These are phyloP conservation scores for Anthonomus grandis DNA, from an alignment of 1,140 invertebrate species.

Conservation along the genomic window DNA sequence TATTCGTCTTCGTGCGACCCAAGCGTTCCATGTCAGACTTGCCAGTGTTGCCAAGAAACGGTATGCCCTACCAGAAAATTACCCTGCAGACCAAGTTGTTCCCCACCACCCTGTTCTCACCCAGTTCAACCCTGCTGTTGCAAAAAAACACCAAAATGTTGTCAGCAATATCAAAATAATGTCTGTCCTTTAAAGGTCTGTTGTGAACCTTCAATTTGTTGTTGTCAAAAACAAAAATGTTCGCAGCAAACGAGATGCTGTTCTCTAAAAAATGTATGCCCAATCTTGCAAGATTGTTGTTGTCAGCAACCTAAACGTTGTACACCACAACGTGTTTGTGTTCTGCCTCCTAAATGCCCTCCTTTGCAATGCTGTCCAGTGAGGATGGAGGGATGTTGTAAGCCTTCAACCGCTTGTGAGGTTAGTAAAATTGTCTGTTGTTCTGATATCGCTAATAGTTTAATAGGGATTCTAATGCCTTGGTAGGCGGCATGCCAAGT, in stretches of 20 bases:
- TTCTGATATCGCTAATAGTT: too few species aligned
- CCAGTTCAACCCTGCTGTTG: not conserved
- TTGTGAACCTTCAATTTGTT: too few species aligned
- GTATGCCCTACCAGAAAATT: too few species aligned
- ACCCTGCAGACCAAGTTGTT: conserved; percentile 4
- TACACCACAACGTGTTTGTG: conserved; percentile 3
- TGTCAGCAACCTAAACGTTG: conserved; percentile 19
- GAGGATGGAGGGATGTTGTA: conserved; percentile 10
- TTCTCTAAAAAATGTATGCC: too few species aligned
- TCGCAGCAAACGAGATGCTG: conserved; percentile 5
- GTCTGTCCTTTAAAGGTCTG: too few species aligned
- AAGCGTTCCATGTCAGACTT: conserved; percentile 10
- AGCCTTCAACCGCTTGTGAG: not conserved
- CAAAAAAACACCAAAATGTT: conserved; percentile 17
- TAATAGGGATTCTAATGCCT: too few species aligned
- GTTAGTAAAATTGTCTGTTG: too few species aligned
- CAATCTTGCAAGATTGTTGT: too few species aligned
- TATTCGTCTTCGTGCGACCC: too few species aligned
- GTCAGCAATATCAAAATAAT: conserved; percentile 16
- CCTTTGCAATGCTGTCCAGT: not conserved
- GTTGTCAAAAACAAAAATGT: conserved; percentile 9
- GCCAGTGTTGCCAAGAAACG: not conserved
- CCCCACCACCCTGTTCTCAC: not conserved
- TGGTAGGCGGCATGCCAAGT: too few species aligned
- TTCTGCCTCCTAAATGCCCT: conserved; percentile 18